Base-by-base conservation (phyloP, 2,797 vertebrate species). In the Threskiornis aethiopicus region DNA sequence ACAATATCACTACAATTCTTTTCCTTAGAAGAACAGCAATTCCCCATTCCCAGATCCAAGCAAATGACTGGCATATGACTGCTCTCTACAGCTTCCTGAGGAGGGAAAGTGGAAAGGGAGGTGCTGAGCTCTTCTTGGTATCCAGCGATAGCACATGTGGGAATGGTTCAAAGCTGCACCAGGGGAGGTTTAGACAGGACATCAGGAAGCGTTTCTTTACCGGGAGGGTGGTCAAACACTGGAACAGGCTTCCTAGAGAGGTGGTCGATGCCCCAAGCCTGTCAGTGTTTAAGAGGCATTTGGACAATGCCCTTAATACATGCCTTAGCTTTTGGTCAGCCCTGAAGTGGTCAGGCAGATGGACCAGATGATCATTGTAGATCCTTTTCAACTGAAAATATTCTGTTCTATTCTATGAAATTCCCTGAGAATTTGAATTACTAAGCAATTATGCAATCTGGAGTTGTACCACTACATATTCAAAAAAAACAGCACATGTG, bases 91-190 rank as follows among this genome's bases (percentile, higher is more conserved):
- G 37, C 37, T 37, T 37, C 37, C 37, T 37, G 37, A 37, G 37
- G 37, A 37, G 37, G 37, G 37, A 37, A 37, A 37, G 37, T 37
- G 37, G 37, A 37, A 37, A 37, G 37, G 37, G 37, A 37, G 37
- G 7, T 31, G 14, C 2, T 62, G 28, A 55, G 26, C 18, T 77
- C 12, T 82, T 28, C 28, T 28, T 31, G 28, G 13, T 16, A 76
- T 42, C 42, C 18, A 37, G 14, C 13, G 26, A 44, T 13, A 37
- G 19, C 28, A 37, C 0, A 0, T 0, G 0, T 28, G 33, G 22
- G 21, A 77, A 49, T 3, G 5, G 17, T 55, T 55, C 55, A 49
- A 47, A 83, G 41, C 26, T 69, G 49, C 3, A 8, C 9, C 42
- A 47, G 16, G 2, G 8, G 21, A 69, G 5, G 33, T 58, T 66